phyloP scores from a whole-genome alignment of 2,797 vertebrate genomes.

The Amblyraja radiata region DNA sequence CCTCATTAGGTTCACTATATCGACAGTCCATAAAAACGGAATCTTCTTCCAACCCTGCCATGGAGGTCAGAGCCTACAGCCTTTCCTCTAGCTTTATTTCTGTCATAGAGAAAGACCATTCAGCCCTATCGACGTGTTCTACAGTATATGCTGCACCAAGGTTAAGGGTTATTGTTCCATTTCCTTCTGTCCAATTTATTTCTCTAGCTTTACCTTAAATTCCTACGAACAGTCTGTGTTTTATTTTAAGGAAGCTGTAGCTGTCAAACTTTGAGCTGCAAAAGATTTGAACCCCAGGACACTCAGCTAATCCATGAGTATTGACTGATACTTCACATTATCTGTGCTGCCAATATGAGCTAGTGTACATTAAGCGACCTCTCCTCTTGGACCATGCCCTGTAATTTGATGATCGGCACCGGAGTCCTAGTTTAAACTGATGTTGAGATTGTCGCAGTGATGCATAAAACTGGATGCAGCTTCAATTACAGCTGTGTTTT shows the following conservation, averaged over 20 bases:
- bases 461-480: neutral
- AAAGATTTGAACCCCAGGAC: neutral
- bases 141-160: neutral
- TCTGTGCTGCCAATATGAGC: neutral
- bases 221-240: neutral
- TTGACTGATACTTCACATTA: neutral
- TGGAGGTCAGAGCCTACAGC: neutral
- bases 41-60: neutral
- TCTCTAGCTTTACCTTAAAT: neutral
- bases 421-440: neutral
- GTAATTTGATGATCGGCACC: neutral
- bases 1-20: neutral
- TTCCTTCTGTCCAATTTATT: neutral
- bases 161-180: neutral
- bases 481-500: neutral
- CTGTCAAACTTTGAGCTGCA: too few relatives aligned
- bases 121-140: neutral
- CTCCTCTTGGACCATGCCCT: neutral
- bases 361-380: neutral
- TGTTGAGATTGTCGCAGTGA: neutral
- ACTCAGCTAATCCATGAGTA: neutral
- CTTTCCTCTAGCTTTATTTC: neutral
- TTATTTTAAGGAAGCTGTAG: neutral
- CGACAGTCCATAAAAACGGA: neutral
- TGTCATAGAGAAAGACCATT: neutral